Conservation (phyloP, 2,888 invertebrate genomes). For the Tenthredo livida region DNA sequence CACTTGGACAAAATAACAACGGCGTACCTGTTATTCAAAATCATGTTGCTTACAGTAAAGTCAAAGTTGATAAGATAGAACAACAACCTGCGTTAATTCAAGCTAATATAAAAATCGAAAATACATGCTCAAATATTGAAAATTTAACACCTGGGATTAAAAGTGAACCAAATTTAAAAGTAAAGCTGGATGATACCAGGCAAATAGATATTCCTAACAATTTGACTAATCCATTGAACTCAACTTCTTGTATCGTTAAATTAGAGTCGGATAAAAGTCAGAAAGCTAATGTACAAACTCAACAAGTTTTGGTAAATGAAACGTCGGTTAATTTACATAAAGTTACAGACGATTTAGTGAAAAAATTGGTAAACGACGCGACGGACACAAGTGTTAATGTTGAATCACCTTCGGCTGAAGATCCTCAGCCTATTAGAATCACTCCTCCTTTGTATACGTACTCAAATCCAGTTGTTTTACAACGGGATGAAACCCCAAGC, state of each 20-base stretch:
- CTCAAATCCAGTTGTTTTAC: conserved; percentile 85
- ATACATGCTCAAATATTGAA: conserved; percentile 57
- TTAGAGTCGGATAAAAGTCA: conserved; percentile 69
- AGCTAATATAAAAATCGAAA: conserved; percentile 50
- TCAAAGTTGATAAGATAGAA: conserved; percentile 66
- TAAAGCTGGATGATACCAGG: conserved; percentile 54
- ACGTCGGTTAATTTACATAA: conserved; percentile 65
- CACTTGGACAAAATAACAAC: conserved; percentile 70
- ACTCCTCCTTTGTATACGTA: conserved; percentile 89
- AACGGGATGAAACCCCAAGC: conserved; percentile 79
- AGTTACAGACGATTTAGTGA: conserved; percentile 70
- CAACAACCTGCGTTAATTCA: conserved; percentile 53
- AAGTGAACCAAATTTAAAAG: conserved; percentile 63
- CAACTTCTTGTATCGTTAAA: conserved; percentile 58
- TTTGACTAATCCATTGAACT: conserved; percentile 51
- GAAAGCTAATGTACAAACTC: conserved; percentile 72
- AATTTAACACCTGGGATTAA: conserved; percentile 64
- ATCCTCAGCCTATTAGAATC: conserved; percentile 86
- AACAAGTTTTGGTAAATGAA: conserved; percentile 68
- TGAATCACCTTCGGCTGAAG: conserved; percentile 76
- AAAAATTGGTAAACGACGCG: conserved; percentile 66
- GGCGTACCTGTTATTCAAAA: conserved; percentile 74
- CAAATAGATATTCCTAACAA: conserved; percentile 47
- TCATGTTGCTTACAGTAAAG: conserved; percentile 70
- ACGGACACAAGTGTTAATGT: conserved; percentile 67